Conservation (phyloP, 2,888 invertebrate species). For the Netelia virgata region DNA sequence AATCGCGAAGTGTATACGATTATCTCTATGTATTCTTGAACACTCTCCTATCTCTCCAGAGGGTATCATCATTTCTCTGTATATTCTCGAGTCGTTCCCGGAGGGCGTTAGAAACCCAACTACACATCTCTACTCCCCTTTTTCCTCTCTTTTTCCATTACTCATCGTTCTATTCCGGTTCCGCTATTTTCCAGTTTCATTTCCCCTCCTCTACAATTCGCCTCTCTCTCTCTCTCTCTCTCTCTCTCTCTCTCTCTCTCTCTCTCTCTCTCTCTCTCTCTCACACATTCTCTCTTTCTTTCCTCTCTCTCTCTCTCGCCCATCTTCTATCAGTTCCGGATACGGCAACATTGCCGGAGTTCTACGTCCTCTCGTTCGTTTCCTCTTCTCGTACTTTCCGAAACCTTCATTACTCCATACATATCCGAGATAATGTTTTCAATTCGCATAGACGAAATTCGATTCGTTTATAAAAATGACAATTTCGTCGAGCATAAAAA, state of each 20-base stretch:
- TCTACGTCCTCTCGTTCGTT: constrained; percentile 26
- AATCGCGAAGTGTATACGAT: background rate
- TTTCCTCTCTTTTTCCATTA: constrained; percentile 51
- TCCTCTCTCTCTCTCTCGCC: background rate
- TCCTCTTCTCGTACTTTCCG: background rate
- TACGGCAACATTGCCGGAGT: constrained; percentile 49
- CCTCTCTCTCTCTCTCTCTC: constrained; percentile 5
- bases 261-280: constrained; percentile 14
- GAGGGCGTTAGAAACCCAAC: background rate
- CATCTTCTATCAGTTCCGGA: constrained; percentile 36
- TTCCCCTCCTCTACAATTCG: constrained; percentile 33
- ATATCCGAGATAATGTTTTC: background rate
- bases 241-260: background rate
- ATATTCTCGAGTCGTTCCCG: constrained; percentile 31
- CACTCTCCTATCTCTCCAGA: constrained; percentile 19
- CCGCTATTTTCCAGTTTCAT: constrained; percentile 63
- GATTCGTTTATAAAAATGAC: background rate
- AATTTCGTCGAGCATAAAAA: too few species aligned
- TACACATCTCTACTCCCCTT: constrained; percentile 24
- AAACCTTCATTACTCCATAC: background rate
- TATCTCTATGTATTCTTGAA: constrained; percentile 7
- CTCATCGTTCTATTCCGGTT: constrained; percentile 63
- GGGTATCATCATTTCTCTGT: constrained; percentile 34
- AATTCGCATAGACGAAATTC: background rate
- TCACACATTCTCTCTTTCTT: too few species aligned